Conservation (phyloP, 2,113 vertebrate species). For the Tyto alba region DNA sequence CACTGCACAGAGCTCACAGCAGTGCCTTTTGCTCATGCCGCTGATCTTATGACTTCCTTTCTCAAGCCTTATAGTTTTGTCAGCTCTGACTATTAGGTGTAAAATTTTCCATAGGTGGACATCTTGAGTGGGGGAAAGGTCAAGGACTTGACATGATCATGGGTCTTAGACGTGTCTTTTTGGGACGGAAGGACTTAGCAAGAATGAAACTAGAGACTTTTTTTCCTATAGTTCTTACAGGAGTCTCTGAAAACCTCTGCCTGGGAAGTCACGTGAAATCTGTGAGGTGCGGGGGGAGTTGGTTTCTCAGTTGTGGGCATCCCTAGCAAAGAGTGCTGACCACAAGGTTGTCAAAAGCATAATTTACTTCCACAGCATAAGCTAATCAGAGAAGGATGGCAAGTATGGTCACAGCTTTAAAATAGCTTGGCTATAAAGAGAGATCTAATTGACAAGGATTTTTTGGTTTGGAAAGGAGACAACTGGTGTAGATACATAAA, state of each 20-base stretch:
- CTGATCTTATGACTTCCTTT: neutral
- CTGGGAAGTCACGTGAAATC: neutral
- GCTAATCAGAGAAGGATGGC: neutral
- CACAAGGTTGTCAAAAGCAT: neutral
- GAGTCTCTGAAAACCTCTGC: neutral
- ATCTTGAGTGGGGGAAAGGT: neutral
- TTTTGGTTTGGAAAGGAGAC: neutral
- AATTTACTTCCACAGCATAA: neutral
- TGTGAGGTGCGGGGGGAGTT: neutral
- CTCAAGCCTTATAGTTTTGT: neutral
- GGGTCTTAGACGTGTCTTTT: neutral
- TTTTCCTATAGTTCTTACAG: accelerated
- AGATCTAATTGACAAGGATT: neutral
- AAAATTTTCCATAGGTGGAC: neutral
- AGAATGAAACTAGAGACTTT: neutral
- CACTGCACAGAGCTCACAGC: neutral
- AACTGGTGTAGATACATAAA: neutral
- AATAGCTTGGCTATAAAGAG: neutral
- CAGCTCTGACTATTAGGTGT: neutral
- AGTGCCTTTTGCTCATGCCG: neutral
- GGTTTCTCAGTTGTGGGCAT: neutral
- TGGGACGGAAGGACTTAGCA: neutral
- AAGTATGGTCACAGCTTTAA: neutral
- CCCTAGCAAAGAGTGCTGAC: neutral
- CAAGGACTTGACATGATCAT: neutral